phyloP scores from a whole-genome alignment of 35 echinoderm and acorn worm genomes.

The Anneissia japonica region DNA sequence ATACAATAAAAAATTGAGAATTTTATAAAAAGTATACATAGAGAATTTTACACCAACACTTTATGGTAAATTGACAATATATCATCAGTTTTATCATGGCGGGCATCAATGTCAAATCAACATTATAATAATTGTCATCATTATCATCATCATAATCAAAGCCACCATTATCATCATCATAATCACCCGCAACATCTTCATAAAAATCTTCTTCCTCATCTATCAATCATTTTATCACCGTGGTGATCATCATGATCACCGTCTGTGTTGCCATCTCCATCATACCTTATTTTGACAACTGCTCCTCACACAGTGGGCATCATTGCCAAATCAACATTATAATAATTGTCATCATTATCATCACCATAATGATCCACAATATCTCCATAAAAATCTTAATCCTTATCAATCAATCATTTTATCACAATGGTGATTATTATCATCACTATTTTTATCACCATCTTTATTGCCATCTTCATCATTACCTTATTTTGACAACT shows the following conservation, averaged over 20 bases:
- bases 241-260: background rate
- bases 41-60: too few species aligned
- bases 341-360: constrained; percentile 4
- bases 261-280: background rate
- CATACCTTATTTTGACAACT: background rate
- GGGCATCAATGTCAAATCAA: too few species aligned
- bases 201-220: constrained; percentile 9
- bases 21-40: too few species aligned
- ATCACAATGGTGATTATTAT: background rate
- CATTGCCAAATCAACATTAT: background rate
- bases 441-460: background rate
- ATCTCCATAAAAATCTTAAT: constrained; percentile 5
- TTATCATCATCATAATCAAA: too few species aligned
- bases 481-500: constrained; percentile 81
- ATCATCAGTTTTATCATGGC: too few species aligned
- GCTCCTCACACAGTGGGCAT: too few species aligned
- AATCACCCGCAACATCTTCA: background rate
- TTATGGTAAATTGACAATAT: too few species aligned
- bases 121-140: background rate
- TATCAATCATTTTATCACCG: background rate
- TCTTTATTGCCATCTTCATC: background rate
- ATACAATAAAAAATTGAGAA: too few species aligned
- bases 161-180: background rate
- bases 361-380: background rate
- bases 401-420: constrained; percentile 3